These are phyloP conservation scores for Ardeotis arabs DNA, from an alignment of 2,113 vertebrate species.

Conservation along the genomic window DNA sequence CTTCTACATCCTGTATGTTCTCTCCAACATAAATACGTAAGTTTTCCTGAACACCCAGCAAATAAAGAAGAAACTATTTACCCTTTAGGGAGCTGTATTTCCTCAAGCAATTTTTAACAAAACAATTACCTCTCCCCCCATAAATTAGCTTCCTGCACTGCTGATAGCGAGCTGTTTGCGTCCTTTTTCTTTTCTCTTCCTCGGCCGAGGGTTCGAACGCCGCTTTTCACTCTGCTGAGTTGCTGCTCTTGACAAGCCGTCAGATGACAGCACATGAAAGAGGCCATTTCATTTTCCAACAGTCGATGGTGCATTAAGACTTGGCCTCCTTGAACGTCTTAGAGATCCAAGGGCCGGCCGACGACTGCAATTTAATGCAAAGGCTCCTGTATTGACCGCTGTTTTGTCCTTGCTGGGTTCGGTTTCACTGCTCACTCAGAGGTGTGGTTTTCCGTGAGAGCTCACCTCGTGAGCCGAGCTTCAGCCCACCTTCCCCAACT, in stretches of 20 bases:
- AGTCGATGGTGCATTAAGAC: background rate
- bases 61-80: constrained; percentile 45
- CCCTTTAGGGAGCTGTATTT: constrained; percentile 39
- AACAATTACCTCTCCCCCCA: constrained; percentile 40
- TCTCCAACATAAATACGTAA: constrained; percentile 51
- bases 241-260: background rate
- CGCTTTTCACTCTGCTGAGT: background rate
- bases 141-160: constrained; percentile 48
- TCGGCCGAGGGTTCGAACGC: accelerated
- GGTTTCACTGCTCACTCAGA: background rate
- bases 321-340: background rate
- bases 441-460: background rate
- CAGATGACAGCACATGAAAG: background rate
- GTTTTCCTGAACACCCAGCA: constrained; percentile 59
- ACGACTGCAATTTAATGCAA: background rate
- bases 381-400: background rate
- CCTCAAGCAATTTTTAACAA: constrained; percentile 51
- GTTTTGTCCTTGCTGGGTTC: background rate
- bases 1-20: constrained; percentile 43
- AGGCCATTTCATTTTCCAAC: constrained; percentile 7
- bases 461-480: accelerated
- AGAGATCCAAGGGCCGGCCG: background rate
- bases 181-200: background rate
- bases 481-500: background rate
- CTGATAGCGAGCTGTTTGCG: background rate